These are phyloP conservation scores for Fragum sueziense DNA, from an alignment of 2,888 invertebrate genomes.

Conservation along the genomic window DNA sequence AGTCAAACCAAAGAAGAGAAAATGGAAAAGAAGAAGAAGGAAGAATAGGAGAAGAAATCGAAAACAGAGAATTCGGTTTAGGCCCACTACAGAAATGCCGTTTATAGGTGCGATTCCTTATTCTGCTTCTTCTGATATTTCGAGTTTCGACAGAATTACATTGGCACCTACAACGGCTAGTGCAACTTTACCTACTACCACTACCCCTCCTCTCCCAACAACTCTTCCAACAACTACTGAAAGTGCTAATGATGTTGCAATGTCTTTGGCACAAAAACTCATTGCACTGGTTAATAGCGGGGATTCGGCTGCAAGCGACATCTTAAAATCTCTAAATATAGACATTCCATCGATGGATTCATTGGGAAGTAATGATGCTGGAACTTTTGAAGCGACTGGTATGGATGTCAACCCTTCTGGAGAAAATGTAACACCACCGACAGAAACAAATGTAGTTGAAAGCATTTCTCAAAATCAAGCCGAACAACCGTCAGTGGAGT, in stretches of 20 bases:
- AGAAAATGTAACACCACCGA: no score
- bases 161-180: background rate
- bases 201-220: background rate
- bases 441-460: no score
- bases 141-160: background rate
- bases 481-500: background rate
- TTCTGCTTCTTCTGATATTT: background rate
- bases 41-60: background rate
- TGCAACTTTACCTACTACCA: background rate
- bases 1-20: background rate
- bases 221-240: background rate
- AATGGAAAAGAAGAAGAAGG: background rate
- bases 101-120: background rate
- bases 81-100: background rate
- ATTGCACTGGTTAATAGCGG: background rate
- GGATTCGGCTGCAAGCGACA: constrained; percentile 1
- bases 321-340: constrained; percentile 3
- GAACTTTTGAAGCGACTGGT: no score
- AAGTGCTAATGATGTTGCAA: background rate
- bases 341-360: background rate
- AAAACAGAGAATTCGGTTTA: background rate
- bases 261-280: background rate
- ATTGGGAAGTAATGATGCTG: no score
- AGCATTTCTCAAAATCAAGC: no score
- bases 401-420: no score